A percentile compares a stretch with the other conserved stretches of the same genome.
phyloP scores from a whole-genome alignment of 2,888 invertebrate species.

The Eupithecia tripunctaria region DNA sequence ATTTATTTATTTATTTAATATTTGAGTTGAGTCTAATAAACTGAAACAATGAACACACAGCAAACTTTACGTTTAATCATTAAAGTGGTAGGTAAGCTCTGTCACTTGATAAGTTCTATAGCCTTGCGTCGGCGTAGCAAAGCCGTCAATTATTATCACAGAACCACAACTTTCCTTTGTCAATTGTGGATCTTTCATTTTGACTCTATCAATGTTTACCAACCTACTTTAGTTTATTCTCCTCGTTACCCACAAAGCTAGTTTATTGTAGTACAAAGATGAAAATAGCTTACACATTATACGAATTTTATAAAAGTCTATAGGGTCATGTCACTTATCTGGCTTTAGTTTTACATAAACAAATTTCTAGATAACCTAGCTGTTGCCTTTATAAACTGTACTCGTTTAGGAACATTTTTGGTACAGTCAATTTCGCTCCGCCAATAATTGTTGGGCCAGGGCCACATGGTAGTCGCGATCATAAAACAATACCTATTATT shows the following conservation, averaged over 20 bases:
- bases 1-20: no score
- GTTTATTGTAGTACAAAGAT: not conserved
- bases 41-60: no score
- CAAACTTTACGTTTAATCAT: not conserved
- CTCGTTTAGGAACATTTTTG: conserved; percentile 19
- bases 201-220: not conserved
- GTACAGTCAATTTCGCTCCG: conserved; percentile 35
- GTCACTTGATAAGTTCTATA: not conserved
- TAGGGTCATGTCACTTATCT: not conserved
- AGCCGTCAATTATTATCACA: not conserved
- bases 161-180: not conserved
- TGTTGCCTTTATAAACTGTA: not conserved
- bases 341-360: not conserved
- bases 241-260: not conserved
- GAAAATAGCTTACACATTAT: not conserved
- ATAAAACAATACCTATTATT: conserved; percentile 63
- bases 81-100: not conserved
- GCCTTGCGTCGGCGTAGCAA: not conserved
- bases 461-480: conserved; percentile 46
- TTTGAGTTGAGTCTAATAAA: no score
- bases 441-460: conserved; percentile 43
- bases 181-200: not conserved
- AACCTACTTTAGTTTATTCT: not conserved
- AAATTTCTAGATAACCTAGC: not conserved
- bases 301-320: not conserved